Evolutionary conservation across 2,888 invertebrate species (phyloP), one percentile per base, ranked within the genome.

Genomic region (Apamea monoglypha): DNA sequence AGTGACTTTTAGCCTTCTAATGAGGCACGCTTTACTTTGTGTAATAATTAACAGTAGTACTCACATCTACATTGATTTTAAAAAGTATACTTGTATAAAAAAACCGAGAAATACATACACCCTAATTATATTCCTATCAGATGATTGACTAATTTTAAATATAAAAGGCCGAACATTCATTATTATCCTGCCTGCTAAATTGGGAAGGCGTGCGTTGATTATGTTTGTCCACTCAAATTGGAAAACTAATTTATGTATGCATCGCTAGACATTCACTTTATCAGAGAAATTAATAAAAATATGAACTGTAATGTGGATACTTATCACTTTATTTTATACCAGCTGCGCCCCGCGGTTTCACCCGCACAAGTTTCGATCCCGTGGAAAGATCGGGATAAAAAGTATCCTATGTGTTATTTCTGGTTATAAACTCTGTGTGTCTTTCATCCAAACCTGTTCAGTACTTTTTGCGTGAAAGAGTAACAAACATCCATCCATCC

Each of bases 191-290:
- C 10, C 6, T 25, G 56, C n/a, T 61, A 29, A 78, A 29, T 80
- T 61, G 50, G n/a, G 44, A 68, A 61, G 32, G 29, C n/a, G 4
- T 25, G 59, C 56, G 50, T 56, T 74, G 70, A 83, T 83, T 40
- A 53, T 83, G 50, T 83, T 74, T 83, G 67, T 63, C 40, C 25
- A 18, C 67, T 2, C n/a, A 72, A 68, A 72, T 83, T 83, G 74
- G 32, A 50, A 69, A 76, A n/a, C 40, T 47, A 16, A 21, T 61
- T 6, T n/a, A 36, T 36, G 16, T 44, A 21, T 12, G 36, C 50
- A 69, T 16, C n/a, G 12, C 29, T 56, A 25, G 25, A 2, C 25
- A 47, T 25, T 53, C 29, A 3, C 2, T 56, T 56, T 2, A 10
- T n/a, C 21, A 25, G 32, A 44, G 1, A 32, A 8, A 29, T 53